Base-by-base conservation (phyloP, 2,113 vertebrate genomes). In the Nestor notabilis region DNA sequence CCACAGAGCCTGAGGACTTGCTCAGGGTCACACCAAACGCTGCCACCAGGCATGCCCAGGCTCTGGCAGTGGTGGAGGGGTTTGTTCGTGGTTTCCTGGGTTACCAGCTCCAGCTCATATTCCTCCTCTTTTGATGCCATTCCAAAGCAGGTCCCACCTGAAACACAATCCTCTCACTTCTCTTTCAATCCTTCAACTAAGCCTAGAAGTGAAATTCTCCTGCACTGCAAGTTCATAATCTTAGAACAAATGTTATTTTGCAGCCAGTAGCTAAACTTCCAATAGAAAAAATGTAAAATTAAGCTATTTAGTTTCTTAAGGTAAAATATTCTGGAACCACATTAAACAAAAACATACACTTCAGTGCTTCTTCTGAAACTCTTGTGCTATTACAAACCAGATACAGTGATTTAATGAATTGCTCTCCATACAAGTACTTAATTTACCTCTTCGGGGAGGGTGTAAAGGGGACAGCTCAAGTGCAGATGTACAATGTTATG, bases 261-360 rank as follows among this genome's bases (percentile, higher is more conserved):
- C 49, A 84, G 47, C 77, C 74, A 83, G 68, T 56, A 90, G 61
- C 53, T 92, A 84, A 91, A 68, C 52, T 84, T 92, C 28, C 63
- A 88, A 91, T 87, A 80, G 46, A 87, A 94, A 95, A 95, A 90
- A 71, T 49, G 56, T 52, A 90, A 93, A 92, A 87, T 53, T 88
- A 46, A 68, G 72, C 41, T 43, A 70, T 95, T 96, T 91, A 82
- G 50, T 92, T 97, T 94, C 89, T 93, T 96, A 49, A 96, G 96
- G 95, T 78, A 35, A 94, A 96, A 93, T 90, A 69, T 65, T 94
- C 46, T 21, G 43, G 58, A 96, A 94, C 21, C 5, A 9, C 39
- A 52, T 92, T 63, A 90, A 96, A 87, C 41, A 70, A 92, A 72
- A 63, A 43, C 33, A 28, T 53, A 31, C 7, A 31, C 79, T 97